Base-by-base conservation (phyloP, 2,797 vertebrate genomes). In the Gymnothorax reevesii region DNA sequence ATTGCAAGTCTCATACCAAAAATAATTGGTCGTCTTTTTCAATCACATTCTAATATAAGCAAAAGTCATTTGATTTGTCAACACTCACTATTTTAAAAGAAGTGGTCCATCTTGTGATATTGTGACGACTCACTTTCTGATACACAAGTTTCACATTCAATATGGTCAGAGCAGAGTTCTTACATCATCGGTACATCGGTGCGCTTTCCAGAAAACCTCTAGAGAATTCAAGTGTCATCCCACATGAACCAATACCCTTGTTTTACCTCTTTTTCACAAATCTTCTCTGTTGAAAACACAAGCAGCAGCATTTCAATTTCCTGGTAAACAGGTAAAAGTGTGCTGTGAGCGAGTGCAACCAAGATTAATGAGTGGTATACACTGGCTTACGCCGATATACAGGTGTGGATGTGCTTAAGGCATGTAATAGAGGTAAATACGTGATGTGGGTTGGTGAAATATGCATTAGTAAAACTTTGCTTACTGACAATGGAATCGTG, bases 1-100 rank as follows among this genome's bases (percentile, higher is more conserved):
- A 93, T 89, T 94, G 92, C 83, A 91, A 82, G 82, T 92, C 94
- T 94, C 95, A 93, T 94, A 94, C 94, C 91, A 80, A 88, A 86
- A 82, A 62, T 80, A 84, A 82, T 93, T 94, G 94, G 92, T 92
- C 90, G 92, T 94, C 91, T 92, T 92, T 42, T 93, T 88, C 92
- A 59, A 87, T 87, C 84, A 85, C 73, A 87, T 80, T 64, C 64
- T 84, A 82, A 86, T n/a, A 88, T 93, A 94, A 94, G 94, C 93
- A 92, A 95, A 94, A 89, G 95, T 93, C 95, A 95, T 96, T 95
- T 93, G 94, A 97, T 96, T 96, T 95, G 95, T 96, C 95, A 95
- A 96, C 93, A 94, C 96, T 95, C 95, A 92, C 96, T 96, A 96
- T 77, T 80, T 80, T 80, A 2, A 82, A 49, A 95, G 96, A 94